Evolutionary conservation across 2,888 invertebrate species (phyloP).

Genomic region (Torymus auratus): DNA sequence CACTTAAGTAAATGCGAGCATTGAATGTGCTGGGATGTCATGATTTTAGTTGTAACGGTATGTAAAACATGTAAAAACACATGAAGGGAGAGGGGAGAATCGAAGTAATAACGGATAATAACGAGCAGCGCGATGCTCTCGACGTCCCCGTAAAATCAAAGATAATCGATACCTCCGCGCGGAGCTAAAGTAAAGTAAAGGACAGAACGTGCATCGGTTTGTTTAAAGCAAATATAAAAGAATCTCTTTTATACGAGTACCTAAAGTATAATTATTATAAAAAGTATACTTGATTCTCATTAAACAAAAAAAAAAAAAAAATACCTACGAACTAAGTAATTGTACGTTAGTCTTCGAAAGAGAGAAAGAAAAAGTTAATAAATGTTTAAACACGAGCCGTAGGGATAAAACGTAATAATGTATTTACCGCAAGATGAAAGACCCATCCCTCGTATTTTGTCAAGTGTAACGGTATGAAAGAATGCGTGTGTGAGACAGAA

Average conservation of each 20-base stretch:
- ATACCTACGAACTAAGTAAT: constrained; percentile 60
- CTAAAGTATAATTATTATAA: constrained; percentile 61
- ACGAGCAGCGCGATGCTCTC: not conserved
- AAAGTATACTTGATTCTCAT: constrained; percentile 64
- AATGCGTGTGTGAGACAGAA: constrained; percentile 27
- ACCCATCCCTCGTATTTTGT: constrained; percentile 59
- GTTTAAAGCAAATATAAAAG: constrained; percentile 50
- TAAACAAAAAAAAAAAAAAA: constrained; percentile 42
- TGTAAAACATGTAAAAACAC: constrained; percentile 6
- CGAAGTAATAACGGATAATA: not conserved
- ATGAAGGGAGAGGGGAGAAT: not conserved
- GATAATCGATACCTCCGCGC: constrained; percentile 6
- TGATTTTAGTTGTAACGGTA: constrained; percentile 36
- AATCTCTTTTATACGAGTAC: constrained; percentile 64
- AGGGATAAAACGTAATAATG: constrained; percentile 65
- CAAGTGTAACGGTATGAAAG: constrained; percentile 23
- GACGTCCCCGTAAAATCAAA: constrained; percentile 37
- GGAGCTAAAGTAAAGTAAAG: not conserved
- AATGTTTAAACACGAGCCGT: constrained; percentile 69
- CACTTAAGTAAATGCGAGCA: constrained; percentile 2
- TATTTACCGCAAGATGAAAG: constrained; percentile 53
- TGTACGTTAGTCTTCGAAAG: constrained; percentile 63
- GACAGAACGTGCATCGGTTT: constrained; percentile 28
- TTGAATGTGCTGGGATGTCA: constrained; percentile 41
- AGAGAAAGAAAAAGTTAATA: constrained; percentile 61